Conservation (phyloP, 2,113 vertebrate genomes). For the Hystrix cristata region DNA sequence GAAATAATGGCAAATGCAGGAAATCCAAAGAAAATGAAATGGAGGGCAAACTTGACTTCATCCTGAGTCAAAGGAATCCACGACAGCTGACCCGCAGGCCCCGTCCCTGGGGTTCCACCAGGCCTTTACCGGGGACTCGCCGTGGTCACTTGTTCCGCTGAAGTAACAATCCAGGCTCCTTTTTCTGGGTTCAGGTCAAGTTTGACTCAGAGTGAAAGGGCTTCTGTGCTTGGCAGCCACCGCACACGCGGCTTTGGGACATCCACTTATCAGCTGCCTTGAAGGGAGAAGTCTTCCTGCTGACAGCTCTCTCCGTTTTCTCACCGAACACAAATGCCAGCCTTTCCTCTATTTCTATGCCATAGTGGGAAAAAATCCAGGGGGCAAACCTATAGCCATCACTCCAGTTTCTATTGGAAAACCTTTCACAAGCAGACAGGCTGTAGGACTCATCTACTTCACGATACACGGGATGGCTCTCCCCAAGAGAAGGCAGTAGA, state of each 20-base stretch:
- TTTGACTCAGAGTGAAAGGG: not conserved
- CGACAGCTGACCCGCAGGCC: not conserved
- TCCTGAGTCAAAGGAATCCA: not conserved
- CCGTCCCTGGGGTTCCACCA: not conserved
- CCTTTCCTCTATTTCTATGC: not conserved
- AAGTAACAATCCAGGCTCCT: not conserved
- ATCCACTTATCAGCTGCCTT: not conserved
- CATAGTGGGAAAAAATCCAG: not conserved
- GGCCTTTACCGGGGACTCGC: not conserved
- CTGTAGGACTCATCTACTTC: not conserved
- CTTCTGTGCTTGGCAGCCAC: not conserved
- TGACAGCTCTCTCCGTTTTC: not conserved
- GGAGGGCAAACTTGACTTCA: not conserved
- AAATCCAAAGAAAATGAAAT: constrained; percentile 52
- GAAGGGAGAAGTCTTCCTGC: constrained; percentile 18
- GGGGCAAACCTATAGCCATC: not conserved
- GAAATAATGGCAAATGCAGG: not conserved
- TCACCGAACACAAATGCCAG: not conserved
- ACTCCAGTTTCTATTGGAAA: not conserved
- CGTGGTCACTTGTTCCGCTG: not conserved
- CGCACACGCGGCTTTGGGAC: not conserved
- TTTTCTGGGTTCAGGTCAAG: not conserved
- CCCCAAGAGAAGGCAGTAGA: not conserved
- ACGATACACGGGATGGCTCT: not conserved
- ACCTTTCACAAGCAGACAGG: not conserved